Evolutionary conservation across 2,797 vertebrate species (phyloP).

Genomic region (Ctenosaura bakeri): DNA sequence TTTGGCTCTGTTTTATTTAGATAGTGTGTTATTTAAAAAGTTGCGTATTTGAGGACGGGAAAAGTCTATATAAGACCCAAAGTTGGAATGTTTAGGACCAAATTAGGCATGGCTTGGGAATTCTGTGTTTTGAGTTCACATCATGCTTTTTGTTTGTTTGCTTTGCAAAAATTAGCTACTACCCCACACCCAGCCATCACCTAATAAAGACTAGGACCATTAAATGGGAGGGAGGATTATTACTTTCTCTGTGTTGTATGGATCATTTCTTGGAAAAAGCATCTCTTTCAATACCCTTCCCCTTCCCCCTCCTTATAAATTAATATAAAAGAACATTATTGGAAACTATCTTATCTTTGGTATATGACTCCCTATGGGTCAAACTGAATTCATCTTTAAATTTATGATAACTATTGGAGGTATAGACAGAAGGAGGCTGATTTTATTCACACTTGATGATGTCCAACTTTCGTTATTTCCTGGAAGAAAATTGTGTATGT

Average conservation of each 20-base stretch:
- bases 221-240: neutral
- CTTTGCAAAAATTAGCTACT: neutral
- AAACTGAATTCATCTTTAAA: neutral
- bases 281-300: neutral
- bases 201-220: neutral
- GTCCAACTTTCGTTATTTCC: neutral
- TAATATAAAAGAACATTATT: neutral
- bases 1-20: neutral
- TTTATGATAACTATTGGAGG: neutral
- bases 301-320: neutral
- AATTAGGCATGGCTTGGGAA: too few relatives aligned
- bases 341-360: neutral
- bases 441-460: slow-evolving; percentile 17
- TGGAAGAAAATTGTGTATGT: slow-evolving; percentile 1
- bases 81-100: neutral
- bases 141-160: neutral
- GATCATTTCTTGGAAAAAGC: neutral
- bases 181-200: neutral
- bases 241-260: neutral
- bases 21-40: neutral
- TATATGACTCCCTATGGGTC: neutral
- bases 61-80: neutral
- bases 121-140: neutral
- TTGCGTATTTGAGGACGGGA: neutral
- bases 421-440: neutral